Evolutionary conservation across 2,888 invertebrate species (phyloP), one percentile per base, ranked within the genome.

Genomic region (Morinoia aosen): DNA sequence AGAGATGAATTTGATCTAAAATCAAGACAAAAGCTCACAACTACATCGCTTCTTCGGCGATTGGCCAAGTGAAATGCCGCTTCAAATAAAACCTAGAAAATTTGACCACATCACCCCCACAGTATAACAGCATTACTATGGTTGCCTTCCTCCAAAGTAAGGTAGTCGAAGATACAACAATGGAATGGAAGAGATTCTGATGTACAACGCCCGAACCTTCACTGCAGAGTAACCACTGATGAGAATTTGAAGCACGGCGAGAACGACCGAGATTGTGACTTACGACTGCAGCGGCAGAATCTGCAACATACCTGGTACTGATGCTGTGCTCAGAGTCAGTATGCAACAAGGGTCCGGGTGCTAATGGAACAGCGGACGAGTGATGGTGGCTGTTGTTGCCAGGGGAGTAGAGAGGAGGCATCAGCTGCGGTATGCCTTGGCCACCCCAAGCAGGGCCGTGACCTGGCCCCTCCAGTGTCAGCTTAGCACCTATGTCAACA

Each of bases 321-420:
- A 98, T 98, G 97, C 98, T 98, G 97, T 98, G 97, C 97, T 98
- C 98, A 0, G 98, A 98, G 97, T 98, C 98, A 97, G 96, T 96
- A 14, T 93, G 39, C 12, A 57, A 57, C 7, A 93, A 57, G 25
- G 90, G 48, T 1, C 25, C 57, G 48, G 93, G 93, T 7, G 57
- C 57, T 8, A 90, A 14, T 2, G 90, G 40, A 90, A 25, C 48
- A 90, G 90, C 40, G 0, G 90, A 39, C 12, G 48, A 40, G 56
- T 19, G 48, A 57, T 57, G 93, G 93, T 56, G 58, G 58, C 25
- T 25, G 40, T 40, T 48, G 93, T 12, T 48, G 57, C 57, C 93
- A 39, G 93, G n/a, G 7, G 93, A 33, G 33, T 56, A 56, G 57
- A 56, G 93, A 57, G 93, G n/a, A 5, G 93, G 93, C 93, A 57